Conservation (phyloP, 2,888 invertebrate species). For the Brachypterus glaber region DNA sequence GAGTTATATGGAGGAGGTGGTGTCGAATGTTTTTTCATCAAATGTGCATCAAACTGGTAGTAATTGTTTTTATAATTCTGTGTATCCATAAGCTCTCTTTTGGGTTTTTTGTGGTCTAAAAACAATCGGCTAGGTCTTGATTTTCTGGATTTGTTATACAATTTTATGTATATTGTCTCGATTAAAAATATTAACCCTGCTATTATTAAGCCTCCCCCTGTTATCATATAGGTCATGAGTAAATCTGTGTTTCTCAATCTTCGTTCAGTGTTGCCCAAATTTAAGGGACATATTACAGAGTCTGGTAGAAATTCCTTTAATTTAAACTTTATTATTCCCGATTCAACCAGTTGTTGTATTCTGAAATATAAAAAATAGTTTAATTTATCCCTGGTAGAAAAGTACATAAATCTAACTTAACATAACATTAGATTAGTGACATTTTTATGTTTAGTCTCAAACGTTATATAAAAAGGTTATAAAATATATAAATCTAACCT, state of each 20-base stretch:
- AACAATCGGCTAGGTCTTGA: conserved; percentile 2
- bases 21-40: conserved; percentile 20
- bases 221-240: conserved; percentile 69
- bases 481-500: too few relatives aligned
- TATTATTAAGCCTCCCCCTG: conserved; percentile 57
- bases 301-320: conserved; percentile 56
- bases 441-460: too few relatives aligned
- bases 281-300: conserved; percentile 70
- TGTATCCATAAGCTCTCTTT: conserved; percentile 12
- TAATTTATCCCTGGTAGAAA: too few relatives aligned
- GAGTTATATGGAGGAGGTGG: conserved; percentile 61
- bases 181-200: conserved; percentile 55
- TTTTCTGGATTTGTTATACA: conserved; percentile 5
- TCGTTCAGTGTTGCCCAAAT: conserved; percentile 70
- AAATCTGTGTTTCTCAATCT: conserved; percentile 68
- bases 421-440: too few relatives aligned
- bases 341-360: conserved; percentile 58
- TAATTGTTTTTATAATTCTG: conserved; percentile 15
- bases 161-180: conserved; percentile 44
- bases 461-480: too few relatives aligned
- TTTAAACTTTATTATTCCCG: conserved; percentile 64
- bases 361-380: conserved; percentile 42
- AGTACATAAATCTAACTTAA: too few relatives aligned
- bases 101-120: conserved; percentile 10
- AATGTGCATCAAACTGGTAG: conserved; percentile 6